Evolutionary conservation across 2,113 vertebrate species (phyloP).

Genomic region (Rhombomys opimus): DNA sequence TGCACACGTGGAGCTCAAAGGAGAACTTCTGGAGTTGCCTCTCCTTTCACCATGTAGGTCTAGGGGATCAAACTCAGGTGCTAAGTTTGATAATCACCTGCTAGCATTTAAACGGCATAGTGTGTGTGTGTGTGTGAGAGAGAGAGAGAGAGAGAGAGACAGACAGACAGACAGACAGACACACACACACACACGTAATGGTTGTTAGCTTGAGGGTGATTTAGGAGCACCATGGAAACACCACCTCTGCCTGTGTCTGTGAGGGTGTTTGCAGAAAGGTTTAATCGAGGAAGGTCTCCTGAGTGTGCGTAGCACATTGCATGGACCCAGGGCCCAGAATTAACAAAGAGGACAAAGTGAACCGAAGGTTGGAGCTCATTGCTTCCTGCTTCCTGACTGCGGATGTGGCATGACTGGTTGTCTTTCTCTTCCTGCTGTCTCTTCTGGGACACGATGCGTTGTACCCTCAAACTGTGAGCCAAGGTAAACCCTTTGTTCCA

Average conservation of each 20-base stretch:
- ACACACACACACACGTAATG: background rate
- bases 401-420: no score
- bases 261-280: background rate
- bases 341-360: background rate
- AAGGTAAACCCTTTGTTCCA: background rate
- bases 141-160: no score
- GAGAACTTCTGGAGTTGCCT: background rate
- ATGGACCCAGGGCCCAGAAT: background rate
- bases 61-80: background rate
- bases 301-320: no score
- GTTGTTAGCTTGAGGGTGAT: background rate
- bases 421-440: background rate
- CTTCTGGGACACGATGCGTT: background rate
- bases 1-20: background rate
- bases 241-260: background rate
- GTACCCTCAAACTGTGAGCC: background rate
- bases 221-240: background rate
- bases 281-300: background rate
- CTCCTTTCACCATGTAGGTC: background rate
- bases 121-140: background rate
- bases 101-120: background rate
- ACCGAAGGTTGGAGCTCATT: fast-evolving
- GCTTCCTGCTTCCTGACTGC: background rate
- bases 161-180: no score
- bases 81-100: background rate